Base-by-base conservation (phyloP, 2,888 invertebrate species). In the Adela reaumurella region DNA sequence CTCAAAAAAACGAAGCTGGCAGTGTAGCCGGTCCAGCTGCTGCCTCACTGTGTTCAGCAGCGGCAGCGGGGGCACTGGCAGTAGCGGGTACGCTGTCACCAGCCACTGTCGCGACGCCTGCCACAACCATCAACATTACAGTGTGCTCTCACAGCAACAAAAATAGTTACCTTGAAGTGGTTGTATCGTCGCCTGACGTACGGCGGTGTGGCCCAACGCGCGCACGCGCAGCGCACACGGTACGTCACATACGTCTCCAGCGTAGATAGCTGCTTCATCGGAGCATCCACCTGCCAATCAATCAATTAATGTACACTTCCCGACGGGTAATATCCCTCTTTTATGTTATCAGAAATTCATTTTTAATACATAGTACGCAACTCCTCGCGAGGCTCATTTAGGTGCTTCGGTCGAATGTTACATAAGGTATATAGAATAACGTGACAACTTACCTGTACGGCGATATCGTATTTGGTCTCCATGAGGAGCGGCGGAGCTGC, bases 201-300 rank as follows among this genome's bases (percentile, higher is more conserved):
- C 0, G 67, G 61, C 1, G 74, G 73, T 0, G 70, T 54, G 1
- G 66, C 56, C 77, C 77, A 78, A 0, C 77, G 63, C 0, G 74
- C 76, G 56, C 77, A 78, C 46, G 71, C 76, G 56, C 77, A 77
- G 0, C 77, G 57, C 48, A 78, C 74, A 1, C 77, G 60, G 50
- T 77, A 78, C 41, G 77, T 74, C 44, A 78, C 77, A 46, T 58
- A 78, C 14, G 77, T 78, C 50, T 78, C 77, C 6, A 78, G 53
- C 0, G 76, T 77, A 0, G 77, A 77, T 14, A 77, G 60, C 58
- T 78, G 77, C 52, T 78, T 78, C 64, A 76, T 64, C 0, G 77
- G 77, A 0, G 70, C 67, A 43, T 78, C 77, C 45, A 78, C 77
- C 77, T 78, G 58, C 43, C 11, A 17, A n/a, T n/a, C n/a, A n/a